Evolutionary conservation across 2,797 vertebrate species (phyloP), one percentile per base, ranked within the genome.

Genomic region (Microctenopoma steveboyesi): DNA sequence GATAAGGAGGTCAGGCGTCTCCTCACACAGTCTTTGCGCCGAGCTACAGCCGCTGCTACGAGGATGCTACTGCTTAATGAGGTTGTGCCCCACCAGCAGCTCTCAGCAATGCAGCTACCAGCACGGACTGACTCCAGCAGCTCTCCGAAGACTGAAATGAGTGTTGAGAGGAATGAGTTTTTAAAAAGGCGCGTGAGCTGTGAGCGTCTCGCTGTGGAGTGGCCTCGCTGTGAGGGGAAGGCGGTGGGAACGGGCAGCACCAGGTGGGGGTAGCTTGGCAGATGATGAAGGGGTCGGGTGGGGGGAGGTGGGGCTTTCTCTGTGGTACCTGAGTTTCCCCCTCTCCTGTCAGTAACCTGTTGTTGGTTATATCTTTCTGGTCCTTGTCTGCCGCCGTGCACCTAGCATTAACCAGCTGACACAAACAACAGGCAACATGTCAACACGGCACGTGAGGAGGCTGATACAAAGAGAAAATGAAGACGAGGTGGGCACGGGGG

Each of bases 321-420:
- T 80, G 85, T 80, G 93, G 94, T 99, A 99, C 98, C 98, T 99
- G 96, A 92, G 95, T 94, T 94, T 97, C 96, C 96, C 95, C 95
- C 94, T 97, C 96, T 96, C 96, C 96, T 97, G 97, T 97, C 95
- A 97, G 96, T 97, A 99, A 98, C 95, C 96, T 96, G 97, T 97
- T 99, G 96, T 99, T 99, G 95, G 97, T 95, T 96, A 98, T 95
- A 95, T 99, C 97, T 99, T 99, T 99, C 94, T 98, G 95, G 94
- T 95, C 98, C 97, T 99, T 99, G 96, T 98, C 97, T 96, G 96
- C 94, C 91, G 95, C 93, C 92, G 96, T 96, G 96, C 92, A 96
- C 94, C 95, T 96, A 96, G 95, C 95, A 88, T 96, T 98, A 96
- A 98, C 95, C 79, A 99, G 96, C 98, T 99, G 97, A 90, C 79